Evolutionary conservation across 2,113 vertebrate genomes (phyloP).

Genomic region (Ia io): DNA sequence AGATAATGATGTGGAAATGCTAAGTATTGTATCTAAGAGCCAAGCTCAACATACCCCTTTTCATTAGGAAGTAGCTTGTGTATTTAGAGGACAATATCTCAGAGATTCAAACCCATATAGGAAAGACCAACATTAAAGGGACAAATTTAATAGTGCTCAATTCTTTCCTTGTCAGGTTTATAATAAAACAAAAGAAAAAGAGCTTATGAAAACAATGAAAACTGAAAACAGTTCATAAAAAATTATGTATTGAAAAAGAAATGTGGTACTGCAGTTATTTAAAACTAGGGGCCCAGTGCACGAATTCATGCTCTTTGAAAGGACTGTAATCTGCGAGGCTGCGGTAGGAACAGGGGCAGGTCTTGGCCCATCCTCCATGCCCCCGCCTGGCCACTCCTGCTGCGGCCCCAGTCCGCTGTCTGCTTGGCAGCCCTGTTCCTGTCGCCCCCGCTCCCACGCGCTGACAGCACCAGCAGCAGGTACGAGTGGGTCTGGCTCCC

Average conservation of each 20-base stretch:
- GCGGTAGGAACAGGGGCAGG: too few relatives aligned
- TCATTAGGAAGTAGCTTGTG: background rate
- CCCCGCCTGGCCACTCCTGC: too few relatives aligned
- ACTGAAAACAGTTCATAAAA: background rate
- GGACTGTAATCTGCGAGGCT: too few relatives aligned
- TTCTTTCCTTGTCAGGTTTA: background rate
- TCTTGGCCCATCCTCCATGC: too few relatives aligned
- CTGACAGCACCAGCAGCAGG: too few relatives aligned
- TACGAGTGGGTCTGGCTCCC: too few relatives aligned
- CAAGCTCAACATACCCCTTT: background rate
- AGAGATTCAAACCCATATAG: background rate
- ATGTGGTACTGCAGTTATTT: background rate
- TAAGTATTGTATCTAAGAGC: background rate
- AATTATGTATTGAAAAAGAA: background rate
- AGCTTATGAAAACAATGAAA: background rate
- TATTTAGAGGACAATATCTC: background rate
- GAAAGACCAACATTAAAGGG: background rate
- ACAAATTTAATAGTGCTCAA: background rate
- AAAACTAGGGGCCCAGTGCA: too few relatives aligned
- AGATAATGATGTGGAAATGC: background rate
- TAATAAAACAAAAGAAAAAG: background rate
- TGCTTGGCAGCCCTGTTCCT: too few relatives aligned
- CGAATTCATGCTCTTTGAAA: too few relatives aligned
- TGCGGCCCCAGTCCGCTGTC: too few relatives aligned
- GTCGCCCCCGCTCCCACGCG: too few relatives aligned